Evolutionary conservation across 1,140 invertebrate species (phyloP), one percentile per base, ranked within the genome.

Genomic region (Euwallacea fornicatus): DNA sequence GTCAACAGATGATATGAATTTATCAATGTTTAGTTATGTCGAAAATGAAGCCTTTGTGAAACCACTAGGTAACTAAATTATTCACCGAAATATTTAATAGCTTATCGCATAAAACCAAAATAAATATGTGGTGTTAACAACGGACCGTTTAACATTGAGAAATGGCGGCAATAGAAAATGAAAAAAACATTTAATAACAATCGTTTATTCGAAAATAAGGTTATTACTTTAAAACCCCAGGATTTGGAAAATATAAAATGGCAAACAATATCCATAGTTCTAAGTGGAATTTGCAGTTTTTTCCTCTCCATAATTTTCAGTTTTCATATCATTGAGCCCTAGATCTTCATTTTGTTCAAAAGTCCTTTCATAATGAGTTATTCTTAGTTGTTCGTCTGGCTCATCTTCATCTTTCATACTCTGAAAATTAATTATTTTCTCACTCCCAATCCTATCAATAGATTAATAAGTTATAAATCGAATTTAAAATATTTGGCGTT

Each of bases 261-360:
- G 13, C 46, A 50, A 4, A 33, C 21, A 33, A 33, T 33, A 33
- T 33, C 21, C 21, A 33, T 33, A 3, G 2, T 15, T 56, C 3
- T 56, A 13, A 16, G 0, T 13, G 46, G 13, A 50, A 50, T 13
- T 50, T 13, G 13, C 46, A 50, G 0, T 50, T 50, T 50, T 6
- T 2, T 50, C 9, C 47, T 71, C 58, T 74, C 79, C 81, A 82
- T 95, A 94, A 78, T 89, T 87, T 77, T 98, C 96, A 1, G 93
- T 93, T 84, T 97, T 97, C 88, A 99, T 98, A 79, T 99, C 97
- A 81, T 98, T 98, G 2, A 99, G 81, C 4, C 97, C 97, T 6
- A 99, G 85, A 66, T 96, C 91, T 74, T 99, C 97, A 81, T 99
- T 98, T 80, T 99, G 95, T 46, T 98, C 95, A 79, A 85, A 93